Evolutionary conservation across 2,113 vertebrate species (phyloP), one percentile per base, ranked within the genome.

Genomic region (Caloenas nicobarica): DNA sequence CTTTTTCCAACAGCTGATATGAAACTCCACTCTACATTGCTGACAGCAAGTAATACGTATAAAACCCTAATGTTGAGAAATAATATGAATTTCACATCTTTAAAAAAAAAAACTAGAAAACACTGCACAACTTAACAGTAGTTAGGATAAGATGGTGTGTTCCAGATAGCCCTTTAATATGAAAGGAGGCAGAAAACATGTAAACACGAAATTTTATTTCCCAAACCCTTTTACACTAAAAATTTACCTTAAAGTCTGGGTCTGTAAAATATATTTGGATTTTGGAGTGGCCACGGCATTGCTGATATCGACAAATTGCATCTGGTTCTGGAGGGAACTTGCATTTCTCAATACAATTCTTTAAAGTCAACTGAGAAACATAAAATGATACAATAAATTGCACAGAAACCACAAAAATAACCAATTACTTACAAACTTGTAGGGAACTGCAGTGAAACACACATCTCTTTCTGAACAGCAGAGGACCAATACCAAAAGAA

Each of bases 1-100:
- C 70, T 98, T 98, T 88, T 99, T 99, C 99, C 99, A 99, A 93
- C 99, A 99, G 95, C 88, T 98, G 33, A 98, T 98, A 90, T 99
- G 99, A 96, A 99, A 99, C 69, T 99, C 99, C 73, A 99, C 97
- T 31, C 94, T 97, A 95, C 99, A 99, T 24, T 91, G 98, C 73
- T 99, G 98, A 94, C 98, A 98, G 97, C 99, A 99, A 90, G 93
- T 95, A 80, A 99, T 86, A 38, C 98, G 98, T 96, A 99, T 98
- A 97, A 99, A 99, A 77, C 99, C 99, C 99, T 99, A 54, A 38
- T 15, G 25, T 78, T 8, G 53, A 46, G 88, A 93, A 80, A 93
- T 6, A 72, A 28, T 11, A 64, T 7, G 2, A 87, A 46, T 18
- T 5, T 15, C 78, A 9, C 7, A 24, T 3, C 21, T 69, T 25